These are phyloP conservation scores for Sphenopsis melanotis DNA, from an alignment of 2,797 vertebrate genomes.

Conservation along the genomic window DNA sequence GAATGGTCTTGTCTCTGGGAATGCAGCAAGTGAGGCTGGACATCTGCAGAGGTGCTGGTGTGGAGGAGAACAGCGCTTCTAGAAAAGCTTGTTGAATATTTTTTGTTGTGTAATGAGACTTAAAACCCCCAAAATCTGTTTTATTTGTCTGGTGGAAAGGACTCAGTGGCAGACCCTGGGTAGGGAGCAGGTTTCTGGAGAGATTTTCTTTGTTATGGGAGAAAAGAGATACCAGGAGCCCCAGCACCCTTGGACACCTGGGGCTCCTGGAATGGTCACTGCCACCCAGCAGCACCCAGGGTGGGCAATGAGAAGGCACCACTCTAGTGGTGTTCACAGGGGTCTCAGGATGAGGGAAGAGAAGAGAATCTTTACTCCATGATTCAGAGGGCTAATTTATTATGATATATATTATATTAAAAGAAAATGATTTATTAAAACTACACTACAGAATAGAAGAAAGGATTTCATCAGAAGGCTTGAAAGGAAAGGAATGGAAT, in stretches of 20 bases:
- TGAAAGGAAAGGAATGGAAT: too few relatives aligned
- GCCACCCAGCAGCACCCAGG: neutral
- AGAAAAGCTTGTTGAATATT: neutral
- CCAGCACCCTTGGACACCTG: accelerated
- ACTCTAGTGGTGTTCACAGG: too few relatives aligned
- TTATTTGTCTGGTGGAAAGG: neutral
- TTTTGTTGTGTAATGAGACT: neutral
- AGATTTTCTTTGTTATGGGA: neutral
- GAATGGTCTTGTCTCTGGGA: neutral
- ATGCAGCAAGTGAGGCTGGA: neutral
- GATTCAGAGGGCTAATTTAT: too few relatives aligned
- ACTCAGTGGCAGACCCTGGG: neutral
- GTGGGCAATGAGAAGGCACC: neutral
- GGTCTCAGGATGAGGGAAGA: too few relatives aligned
- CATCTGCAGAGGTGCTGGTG: neutral
- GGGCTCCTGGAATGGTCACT: accelerated
- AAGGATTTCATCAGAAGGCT: too few relatives aligned
- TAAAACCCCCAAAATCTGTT: neutral
- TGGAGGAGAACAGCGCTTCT: neutral
- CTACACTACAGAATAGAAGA: too few relatives aligned
- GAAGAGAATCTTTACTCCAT: too few relatives aligned
- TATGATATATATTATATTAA: too few relatives aligned
- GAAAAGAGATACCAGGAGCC: too few relatives aligned
- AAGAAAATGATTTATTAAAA: too few relatives aligned
- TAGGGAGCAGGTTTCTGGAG: neutral